phyloP scores from a whole-genome alignment of 2,797 vertebrate genomes.

The Galago senegalensis region DNA sequence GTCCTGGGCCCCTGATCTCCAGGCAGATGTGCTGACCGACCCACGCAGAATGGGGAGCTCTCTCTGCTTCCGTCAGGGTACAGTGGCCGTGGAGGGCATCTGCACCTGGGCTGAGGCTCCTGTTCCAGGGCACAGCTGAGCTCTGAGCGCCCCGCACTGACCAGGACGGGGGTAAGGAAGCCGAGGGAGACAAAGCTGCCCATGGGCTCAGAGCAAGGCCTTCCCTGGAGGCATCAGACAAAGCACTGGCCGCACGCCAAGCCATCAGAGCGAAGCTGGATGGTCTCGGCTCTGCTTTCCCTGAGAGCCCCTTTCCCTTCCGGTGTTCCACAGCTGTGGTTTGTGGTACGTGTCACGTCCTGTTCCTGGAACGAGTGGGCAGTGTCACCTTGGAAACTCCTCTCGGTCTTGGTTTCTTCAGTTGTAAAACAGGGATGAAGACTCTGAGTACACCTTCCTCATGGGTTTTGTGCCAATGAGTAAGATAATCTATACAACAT shows the following conservation, averaged over 20 bases:
- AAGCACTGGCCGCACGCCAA: accelerated
- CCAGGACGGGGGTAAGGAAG: accelerated
- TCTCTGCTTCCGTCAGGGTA: accelerated
- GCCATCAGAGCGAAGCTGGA: accelerated
- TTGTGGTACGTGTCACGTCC: accelerated
- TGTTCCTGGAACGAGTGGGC: background rate
- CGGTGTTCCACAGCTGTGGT: accelerated
- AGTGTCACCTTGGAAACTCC: accelerated
- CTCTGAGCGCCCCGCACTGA: too few relatives aligned
- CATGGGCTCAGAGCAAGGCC: background rate
- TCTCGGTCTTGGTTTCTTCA: background rate
- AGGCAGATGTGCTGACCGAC: background rate
- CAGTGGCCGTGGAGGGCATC: accelerated
- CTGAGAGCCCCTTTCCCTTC: background rate
- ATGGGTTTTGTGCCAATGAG: accelerated
- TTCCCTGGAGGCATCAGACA: accelerated
- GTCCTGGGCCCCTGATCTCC: background rate
- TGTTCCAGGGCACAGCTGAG: background rate
- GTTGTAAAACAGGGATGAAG: background rate
- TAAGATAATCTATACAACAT: accelerated
- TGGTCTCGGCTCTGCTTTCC: accelerated
- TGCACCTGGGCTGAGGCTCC: accelerated
- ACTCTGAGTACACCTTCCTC: background rate
- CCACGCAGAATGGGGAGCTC: accelerated
- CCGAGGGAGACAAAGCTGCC: accelerated